Evolutionary conservation across 2,888 invertebrate genomes (phyloP).

Genomic region (Petrolisthes manimaculis): DNA sequence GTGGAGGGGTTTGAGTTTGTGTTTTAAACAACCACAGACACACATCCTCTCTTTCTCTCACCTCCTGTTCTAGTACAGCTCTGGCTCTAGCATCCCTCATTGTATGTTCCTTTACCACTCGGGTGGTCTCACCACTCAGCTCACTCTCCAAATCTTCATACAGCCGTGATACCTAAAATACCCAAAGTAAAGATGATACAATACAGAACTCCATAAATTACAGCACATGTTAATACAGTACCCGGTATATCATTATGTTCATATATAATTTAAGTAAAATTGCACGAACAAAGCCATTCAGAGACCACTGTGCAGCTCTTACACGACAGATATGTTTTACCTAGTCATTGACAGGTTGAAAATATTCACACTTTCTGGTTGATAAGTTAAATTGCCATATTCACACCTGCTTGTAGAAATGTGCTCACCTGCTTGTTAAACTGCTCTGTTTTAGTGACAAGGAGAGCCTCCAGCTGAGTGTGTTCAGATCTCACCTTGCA

Average conservation of each 20-base stretch:
- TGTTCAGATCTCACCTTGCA: conserved; percentile 32
- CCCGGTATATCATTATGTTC: too few relatives aligned
- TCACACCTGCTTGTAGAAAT: too few relatives aligned
- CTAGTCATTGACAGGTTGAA: too few relatives aligned
- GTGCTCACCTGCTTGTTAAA: conserved; percentile 38
- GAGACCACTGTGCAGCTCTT: too few relatives aligned
- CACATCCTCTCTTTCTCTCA: neutral
- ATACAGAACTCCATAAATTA: neutral
- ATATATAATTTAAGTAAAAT: too few relatives aligned
- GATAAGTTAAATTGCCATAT: too few relatives aligned
- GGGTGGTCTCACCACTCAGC: conserved; percentile 34
- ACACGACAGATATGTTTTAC: too few relatives aligned
- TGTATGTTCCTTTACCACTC: neutral
- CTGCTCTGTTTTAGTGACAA: conserved; percentile 38
- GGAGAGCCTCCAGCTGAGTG: conserved; percentile 31
- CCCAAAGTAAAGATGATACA: neutral
- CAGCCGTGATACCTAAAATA: conserved; percentile 39
- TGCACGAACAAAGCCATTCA: too few relatives aligned
- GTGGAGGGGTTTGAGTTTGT: too few relatives aligned
- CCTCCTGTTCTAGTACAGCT: conserved; percentile 34
- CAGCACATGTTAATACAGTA: too few relatives aligned
- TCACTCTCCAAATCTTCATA: conserved; percentile 48
- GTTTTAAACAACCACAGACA: neutral
- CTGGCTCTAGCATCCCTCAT: conserved; percentile 28
- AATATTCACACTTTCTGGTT: too few relatives aligned